These are phyloP conservation scores for Pachypanchax playfairii DNA, from an alignment of 2,113 vertebrate species.

Conservation along the genomic window DNA sequence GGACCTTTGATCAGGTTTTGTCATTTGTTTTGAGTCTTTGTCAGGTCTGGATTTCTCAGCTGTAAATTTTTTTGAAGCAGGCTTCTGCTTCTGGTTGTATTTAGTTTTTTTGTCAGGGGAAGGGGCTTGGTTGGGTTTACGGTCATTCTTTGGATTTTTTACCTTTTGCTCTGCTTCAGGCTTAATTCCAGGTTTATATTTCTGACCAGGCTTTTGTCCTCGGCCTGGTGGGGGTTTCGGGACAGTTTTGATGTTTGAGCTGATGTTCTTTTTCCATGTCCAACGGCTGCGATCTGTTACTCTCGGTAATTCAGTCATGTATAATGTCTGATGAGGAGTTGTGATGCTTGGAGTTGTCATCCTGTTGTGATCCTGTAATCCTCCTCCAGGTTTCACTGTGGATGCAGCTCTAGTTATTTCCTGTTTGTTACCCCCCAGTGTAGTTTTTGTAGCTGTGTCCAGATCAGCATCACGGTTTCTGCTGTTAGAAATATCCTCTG, in stretches of 20 bases:
- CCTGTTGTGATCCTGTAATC: conserved; percentile 6
- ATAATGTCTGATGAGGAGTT: conserved; percentile 9
- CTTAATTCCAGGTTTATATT: conserved; percentile 32
- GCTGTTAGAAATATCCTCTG: conserved; percentile 6
- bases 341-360: conserved; percentile 23
- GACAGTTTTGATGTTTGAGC: conserved; percentile 19
- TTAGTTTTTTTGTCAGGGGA: conserved; percentile 36
- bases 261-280: conserved; percentile 39
- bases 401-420: conserved; percentile 15
- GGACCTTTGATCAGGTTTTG: conserved; percentile 28
- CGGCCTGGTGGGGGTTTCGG: conserved; percentile 17
- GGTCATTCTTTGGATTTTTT: conserved; percentile 39
- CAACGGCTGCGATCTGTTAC: background rate
- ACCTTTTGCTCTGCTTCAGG: conserved; percentile 26
- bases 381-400: background rate
- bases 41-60: conserved; percentile 21
- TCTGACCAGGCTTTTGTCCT: conserved; percentile 20
- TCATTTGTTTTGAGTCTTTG: conserved; percentile 4
- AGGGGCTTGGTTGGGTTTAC: conserved; percentile 29
- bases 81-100: conserved; percentile 35
- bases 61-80: conserved; percentile 28
- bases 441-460: conserved; percentile 21
- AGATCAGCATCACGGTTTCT: conserved; percentile 5
- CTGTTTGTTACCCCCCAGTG: conserved; percentile 9
- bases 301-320: conserved; percentile 20